A percentile compares a stretch with the other conserved stretches of the same genome.
Evolutionary conservation across 1,140 invertebrate genomes (phyloP).

Genomic region (Drosophila rhopaloa): DNA sequence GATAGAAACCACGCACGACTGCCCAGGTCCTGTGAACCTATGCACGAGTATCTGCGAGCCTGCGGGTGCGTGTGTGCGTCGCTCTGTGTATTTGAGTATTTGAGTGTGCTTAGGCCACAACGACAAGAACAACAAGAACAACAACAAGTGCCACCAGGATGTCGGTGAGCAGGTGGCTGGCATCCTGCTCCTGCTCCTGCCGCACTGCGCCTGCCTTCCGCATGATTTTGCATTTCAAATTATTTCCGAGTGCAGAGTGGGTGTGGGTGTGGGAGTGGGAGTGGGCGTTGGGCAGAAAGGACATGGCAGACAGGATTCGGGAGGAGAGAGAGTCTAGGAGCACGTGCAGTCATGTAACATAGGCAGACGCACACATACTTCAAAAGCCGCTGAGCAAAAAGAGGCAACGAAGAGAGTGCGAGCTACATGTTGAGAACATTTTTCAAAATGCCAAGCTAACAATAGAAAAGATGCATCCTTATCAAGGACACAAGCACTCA

Average conservation of each 20-base stretch:
- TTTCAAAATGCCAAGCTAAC: conserved; percentile 79
- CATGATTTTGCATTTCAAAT: conserved; percentile 82
- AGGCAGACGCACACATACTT: conserved; percentile 64
- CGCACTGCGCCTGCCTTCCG: conserved; percentile 70
- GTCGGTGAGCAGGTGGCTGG: conserved; percentile 46
- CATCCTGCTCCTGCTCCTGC: conserved; percentile 45
- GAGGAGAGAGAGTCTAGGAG: conserved; percentile 12
- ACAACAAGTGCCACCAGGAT: conserved; percentile 37
- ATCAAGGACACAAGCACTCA: conserved; percentile 69
- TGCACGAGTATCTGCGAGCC: conserved; percentile 16
- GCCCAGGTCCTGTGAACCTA: conserved; percentile 18
- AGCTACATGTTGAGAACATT: conserved; percentile 55
- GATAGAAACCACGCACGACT: conserved; percentile 51
- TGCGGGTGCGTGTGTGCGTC: conserved; percentile 15
- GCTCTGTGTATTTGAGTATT: conserved; percentile 10
- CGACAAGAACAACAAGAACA: conserved; percentile 19
- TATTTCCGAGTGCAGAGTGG: conserved; percentile 62
- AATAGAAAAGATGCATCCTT: conserved; percentile 83
- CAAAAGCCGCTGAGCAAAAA: conserved; percentile 48
- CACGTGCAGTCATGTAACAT: conserved; percentile 54
- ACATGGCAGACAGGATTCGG: not conserved
- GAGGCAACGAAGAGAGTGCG: conserved; percentile 12
- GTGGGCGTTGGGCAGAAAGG: conserved; percentile 2
- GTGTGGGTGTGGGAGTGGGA: not conserved
- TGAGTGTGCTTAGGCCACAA: conserved; percentile 27